Percentiles rank a stretch among this genome's conserved stretches.
Conservation (phyloP, 64 coral and sea anemone genomes). For the Pocillopora damicornis region DNA sequence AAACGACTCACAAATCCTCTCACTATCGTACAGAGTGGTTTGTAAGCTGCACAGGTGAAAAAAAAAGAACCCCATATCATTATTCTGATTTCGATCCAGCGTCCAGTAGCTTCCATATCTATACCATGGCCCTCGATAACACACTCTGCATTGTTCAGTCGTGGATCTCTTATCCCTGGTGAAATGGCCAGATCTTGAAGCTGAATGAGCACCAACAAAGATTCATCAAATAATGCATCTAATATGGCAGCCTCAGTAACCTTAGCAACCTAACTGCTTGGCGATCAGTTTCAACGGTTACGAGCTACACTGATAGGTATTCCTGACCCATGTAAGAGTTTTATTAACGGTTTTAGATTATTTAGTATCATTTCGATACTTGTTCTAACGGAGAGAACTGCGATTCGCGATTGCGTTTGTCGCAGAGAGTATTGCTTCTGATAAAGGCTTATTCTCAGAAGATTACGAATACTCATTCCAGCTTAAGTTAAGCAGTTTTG, state of each 20-base stretch:
- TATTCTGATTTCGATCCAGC: neutral
- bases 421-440: neutral
- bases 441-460: neutral
- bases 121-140: neutral
- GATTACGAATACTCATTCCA: neutral
- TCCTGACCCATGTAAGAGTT: neutral
- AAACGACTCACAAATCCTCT: neutral
- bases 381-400: too few species aligned
- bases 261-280: neutral
- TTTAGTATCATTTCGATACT: too few species aligned
- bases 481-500: neutral
- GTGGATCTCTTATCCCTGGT: neutral
- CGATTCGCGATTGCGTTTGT: neutral
- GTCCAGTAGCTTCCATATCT: neutral
- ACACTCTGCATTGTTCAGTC: neutral
- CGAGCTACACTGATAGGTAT: neutral
- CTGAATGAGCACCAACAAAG: neutral
- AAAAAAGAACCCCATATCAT: neutral
- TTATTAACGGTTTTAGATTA: neutral
- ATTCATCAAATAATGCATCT: neutral
- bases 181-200: neutral
- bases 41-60: neutral
- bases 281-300: conserved; percentile 4
- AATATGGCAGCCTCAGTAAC: neutral
- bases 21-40: too few species aligned